Evolutionary conservation across 1,140 invertebrate species (phyloP).

Genomic region (Neocloeon triangulifer): DNA sequence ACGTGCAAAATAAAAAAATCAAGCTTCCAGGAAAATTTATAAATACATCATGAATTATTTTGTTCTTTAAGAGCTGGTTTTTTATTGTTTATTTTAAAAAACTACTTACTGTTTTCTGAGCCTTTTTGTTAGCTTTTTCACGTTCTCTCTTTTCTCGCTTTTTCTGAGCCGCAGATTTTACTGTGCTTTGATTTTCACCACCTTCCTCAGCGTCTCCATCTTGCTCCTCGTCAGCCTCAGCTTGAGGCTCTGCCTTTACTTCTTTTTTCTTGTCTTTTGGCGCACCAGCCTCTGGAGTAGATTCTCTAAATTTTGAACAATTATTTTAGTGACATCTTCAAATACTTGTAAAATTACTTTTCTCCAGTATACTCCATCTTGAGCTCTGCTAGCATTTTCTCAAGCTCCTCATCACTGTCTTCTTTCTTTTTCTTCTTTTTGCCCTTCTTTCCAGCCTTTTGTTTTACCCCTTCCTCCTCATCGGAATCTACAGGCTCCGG

Average conservation of each 20-base stretch:
- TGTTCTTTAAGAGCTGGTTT: not conserved
- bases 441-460: constrained; percentile 29
- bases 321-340: too few species aligned
- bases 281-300: constrained; percentile 12
- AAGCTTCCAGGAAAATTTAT: not conserved
- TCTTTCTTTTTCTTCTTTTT: constrained; percentile 53
- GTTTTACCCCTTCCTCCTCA: constrained; percentile 18
- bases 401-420: constrained; percentile 64
- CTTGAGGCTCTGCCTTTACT: constrained; percentile 8
- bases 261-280: constrained; percentile 9
- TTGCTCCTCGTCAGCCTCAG: constrained; percentile 13
- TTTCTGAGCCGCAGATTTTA: constrained; percentile 36
- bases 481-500: constrained; percentile 11
- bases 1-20: not conserved
- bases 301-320: too few species aligned
- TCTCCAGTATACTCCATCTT: constrained; percentile 49
- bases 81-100: not conserved
- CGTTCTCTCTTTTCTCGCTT: constrained; percentile 72
- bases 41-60: not conserved
- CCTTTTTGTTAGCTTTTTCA: constrained; percentile 46
- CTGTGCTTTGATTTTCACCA: constrained; percentile 25
- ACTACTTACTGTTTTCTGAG: constrained; percentile 28
- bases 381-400: constrained; percentile 59
- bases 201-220: constrained; percentile 16
- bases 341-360: too few species aligned